phyloP scores from a whole-genome alignment of 2,888 invertebrate species.

The Thymelicus sylvestris region DNA sequence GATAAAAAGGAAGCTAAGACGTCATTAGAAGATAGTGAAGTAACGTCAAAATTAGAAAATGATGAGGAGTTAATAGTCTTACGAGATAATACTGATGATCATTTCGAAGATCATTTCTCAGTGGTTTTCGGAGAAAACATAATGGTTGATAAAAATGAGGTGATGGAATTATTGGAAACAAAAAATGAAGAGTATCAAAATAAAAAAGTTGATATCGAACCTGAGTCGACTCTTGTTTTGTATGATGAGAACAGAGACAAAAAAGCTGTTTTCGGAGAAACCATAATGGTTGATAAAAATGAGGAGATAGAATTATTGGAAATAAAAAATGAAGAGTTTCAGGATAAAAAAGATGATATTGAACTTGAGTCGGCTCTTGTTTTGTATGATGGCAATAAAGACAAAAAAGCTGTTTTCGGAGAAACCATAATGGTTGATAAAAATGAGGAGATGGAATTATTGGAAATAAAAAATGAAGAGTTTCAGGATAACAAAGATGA shows the following conservation, averaged over 20 bases:
- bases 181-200: not conserved
- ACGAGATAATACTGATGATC: not conserved
- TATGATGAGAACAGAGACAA: not conserved
- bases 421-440: not conserved
- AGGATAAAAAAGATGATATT: too few species aligned
- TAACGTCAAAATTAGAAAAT: not conserved
- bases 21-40: not conserved
- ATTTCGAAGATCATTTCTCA: not conserved
- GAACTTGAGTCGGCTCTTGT: not conserved
- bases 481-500: too few species aligned
- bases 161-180: not conserved
- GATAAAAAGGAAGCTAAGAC: not conserved
- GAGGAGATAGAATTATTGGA: too few species aligned
- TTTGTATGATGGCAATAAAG: not conserved
- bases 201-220: not conserved
- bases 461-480: too few species aligned
- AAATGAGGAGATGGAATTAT: too few species aligned
- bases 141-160: not conserved
- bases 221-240: not conserved
- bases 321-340: too few species aligned
- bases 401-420: not conserved
- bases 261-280: not conserved
- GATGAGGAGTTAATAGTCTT: not conserved
- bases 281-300: not conserved
- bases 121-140: too few species aligned